Evolutionary conservation across 2,797 vertebrate species (phyloP).

Genomic region (Gymnothorax javanicus): DNA sequence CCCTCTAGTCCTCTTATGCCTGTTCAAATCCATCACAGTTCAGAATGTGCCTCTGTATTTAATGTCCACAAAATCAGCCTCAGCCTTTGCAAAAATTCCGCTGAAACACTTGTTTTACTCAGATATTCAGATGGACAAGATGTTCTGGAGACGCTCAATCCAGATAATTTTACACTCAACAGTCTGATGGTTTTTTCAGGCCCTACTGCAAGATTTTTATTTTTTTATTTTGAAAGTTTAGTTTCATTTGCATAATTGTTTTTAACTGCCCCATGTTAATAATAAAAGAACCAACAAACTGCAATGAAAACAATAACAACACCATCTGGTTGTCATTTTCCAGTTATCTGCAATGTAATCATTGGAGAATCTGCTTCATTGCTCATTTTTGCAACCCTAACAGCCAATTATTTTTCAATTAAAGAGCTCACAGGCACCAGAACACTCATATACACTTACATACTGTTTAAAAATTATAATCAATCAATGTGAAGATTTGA

Average conservation of each 20-base stretch:
- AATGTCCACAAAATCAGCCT: too few relatives aligned
- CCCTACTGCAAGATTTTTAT: background rate
- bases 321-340: background rate
- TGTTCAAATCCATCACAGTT: too few relatives aligned
- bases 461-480: background rate
- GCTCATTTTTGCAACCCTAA: background rate
- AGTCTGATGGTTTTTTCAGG: background rate
- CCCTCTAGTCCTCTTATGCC: too few relatives aligned
- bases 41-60: too few relatives aligned
- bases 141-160: background rate
- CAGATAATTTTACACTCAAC: background rate
- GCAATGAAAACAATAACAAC: background rate
- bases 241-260: background rate
- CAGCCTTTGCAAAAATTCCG: too few relatives aligned
- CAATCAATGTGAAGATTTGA: background rate
- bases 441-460: background rate
- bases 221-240: background rate
- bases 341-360: background rate
- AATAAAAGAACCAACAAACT: background rate
- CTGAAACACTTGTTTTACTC: too few relatives aligned
- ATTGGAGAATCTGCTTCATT: background rate
- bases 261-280: background rate
- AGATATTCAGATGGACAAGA: background rate
- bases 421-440: background rate
- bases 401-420: background rate